Conservation (phyloP, 37 sponge, comb jelly and placozoan genomes). For the Corticium candelabrum region DNA sequence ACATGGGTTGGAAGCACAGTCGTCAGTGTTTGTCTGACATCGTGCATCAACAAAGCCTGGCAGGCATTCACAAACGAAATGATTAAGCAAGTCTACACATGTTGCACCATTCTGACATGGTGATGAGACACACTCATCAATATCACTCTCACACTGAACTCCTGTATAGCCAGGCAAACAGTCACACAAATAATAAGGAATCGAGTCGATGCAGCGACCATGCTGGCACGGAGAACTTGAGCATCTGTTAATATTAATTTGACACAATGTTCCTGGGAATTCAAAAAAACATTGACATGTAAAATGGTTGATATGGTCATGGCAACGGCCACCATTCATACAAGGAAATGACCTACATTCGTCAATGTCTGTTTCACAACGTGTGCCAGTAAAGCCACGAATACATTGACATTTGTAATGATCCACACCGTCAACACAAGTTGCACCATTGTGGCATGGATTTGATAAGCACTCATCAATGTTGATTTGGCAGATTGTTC, state of each 20-base stretch:
- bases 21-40: neutral
- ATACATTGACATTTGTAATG: neutral
- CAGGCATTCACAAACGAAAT: neutral
- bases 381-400: neutral
- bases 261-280: neutral
- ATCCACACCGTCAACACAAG: neutral
- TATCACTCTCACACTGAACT: neutral
- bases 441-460: neutral
- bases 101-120: neutral
- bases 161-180: neutral
- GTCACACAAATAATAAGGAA: neutral
- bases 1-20: neutral
- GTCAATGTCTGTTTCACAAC: neutral
- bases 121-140: neutral
- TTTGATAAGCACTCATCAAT: neutral
- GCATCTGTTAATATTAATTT: neutral
- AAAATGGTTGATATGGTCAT: neutral
- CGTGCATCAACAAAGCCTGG: neutral
- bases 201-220: neutral
- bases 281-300: neutral
- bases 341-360: neutral
- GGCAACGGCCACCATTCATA: neutral
- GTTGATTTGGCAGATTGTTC: neutral
- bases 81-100: neutral
- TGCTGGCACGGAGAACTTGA: neutral